phyloP scores from a whole-genome alignment of 2,797 vertebrate species.

The Thunnus albacares region DNA sequence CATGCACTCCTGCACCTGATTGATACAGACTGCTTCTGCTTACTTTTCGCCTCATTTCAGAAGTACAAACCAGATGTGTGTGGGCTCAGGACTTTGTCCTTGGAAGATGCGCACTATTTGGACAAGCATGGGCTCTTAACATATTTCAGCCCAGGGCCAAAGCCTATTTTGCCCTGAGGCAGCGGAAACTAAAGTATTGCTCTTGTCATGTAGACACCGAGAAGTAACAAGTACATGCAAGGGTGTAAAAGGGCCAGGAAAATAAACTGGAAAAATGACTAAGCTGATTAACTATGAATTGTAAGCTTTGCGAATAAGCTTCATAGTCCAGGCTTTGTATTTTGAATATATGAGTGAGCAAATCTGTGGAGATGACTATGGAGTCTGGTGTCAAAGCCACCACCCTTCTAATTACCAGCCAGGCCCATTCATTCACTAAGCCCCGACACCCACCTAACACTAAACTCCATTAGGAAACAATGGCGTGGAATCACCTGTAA shows the following conservation, averaged over 20 bases:
- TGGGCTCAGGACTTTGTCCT: constrained; percentile 38
- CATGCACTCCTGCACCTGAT: constrained; percentile 56
- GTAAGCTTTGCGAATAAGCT: constrained; percentile 72
- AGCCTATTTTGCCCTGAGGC: constrained; percentile 61
- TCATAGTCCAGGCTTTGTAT: constrained; percentile 75
- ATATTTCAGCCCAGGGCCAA: constrained; percentile 69
- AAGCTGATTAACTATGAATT: constrained; percentile 80
- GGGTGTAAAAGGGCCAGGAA: constrained; percentile 63
- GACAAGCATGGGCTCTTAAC: constrained; percentile 53
- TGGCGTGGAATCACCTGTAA: constrained; percentile 70
- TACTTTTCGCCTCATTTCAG: constrained; percentile 62
- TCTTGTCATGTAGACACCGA: constrained; percentile 44
- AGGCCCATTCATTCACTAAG: constrained; percentile 54
- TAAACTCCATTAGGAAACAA: constrained; percentile 73
- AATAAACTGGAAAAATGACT: constrained; percentile 76
- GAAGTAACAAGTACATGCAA: constrained; percentile 62
- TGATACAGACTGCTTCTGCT: constrained; percentile 60
- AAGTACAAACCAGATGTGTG: constrained; percentile 56
- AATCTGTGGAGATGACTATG: constrained; percentile 59
- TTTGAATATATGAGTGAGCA: constrained; percentile 69
- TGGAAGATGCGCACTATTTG: constrained; percentile 52
- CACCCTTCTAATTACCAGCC: constrained; percentile 65
- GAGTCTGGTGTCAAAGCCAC: constrained; percentile 58
- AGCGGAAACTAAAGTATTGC: constrained; percentile 34
- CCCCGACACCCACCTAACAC: constrained; percentile 63